Percentiles rank a stretch among this genome's conserved stretches.
Conservation (phyloP, 1,140 invertebrate species). For the Penaeus indicus region DNA sequence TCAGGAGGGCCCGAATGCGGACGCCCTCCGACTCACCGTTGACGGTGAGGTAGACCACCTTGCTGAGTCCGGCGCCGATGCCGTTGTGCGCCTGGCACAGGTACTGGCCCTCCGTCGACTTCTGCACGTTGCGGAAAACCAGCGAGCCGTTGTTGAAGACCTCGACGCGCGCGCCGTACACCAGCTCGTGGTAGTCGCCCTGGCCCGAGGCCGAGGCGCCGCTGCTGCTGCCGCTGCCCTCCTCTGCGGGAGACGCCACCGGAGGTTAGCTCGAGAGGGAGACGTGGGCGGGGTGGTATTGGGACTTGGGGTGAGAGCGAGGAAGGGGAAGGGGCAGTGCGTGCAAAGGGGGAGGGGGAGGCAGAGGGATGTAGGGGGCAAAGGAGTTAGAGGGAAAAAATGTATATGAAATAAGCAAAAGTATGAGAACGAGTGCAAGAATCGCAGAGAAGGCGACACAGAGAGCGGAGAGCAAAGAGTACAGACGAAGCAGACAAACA, state of each 20-base stretch:
- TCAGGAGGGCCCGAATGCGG: neutral
- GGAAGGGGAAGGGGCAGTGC: too few species aligned
- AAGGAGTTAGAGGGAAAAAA: neutral
- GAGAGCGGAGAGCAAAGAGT: neutral
- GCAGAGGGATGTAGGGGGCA: neutral
- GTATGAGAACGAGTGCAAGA: too few species aligned
- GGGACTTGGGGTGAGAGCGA: neutral
- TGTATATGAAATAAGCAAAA: neutral
- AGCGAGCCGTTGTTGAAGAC: constrained; percentile 74
- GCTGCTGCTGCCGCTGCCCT: constrained; percentile 13
- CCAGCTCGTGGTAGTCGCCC: constrained; percentile 68
- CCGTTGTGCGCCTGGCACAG: constrained; percentile 76
- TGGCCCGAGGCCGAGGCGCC: constrained; percentile 36
- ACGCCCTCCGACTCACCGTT: constrained; percentile 73
- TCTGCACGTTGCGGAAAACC: constrained; percentile 74
- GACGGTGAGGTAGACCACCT: constrained; percentile 77
- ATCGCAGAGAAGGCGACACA: too few species aligned
- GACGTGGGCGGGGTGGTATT: neutral
- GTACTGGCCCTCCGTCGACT: constrained; percentile 74
- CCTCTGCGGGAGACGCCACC: too few species aligned
- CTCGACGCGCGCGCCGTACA: constrained; percentile 67
- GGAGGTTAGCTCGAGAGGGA: too few species aligned
- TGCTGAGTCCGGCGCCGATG: constrained; percentile 77
- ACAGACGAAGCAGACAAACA: neutral
- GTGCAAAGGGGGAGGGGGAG: neutral